phyloP scores from a whole-genome alignment of 92 coral and sea anemone genomes.

The Desmophyllum pertusum region DNA sequence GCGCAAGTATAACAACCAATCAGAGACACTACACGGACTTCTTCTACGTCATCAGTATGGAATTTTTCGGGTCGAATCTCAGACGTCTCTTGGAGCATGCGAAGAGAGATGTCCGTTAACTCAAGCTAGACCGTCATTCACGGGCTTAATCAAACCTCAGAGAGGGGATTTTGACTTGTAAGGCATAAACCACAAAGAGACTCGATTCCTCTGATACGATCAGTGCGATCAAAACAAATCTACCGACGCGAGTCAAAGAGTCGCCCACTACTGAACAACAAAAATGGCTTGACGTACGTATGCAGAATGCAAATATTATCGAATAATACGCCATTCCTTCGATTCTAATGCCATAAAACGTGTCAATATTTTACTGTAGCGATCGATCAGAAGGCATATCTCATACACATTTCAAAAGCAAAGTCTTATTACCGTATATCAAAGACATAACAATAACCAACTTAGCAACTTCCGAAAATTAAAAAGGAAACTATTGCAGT shows the following conservation, averaged over 20 bases:
- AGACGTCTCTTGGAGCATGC: background rate
- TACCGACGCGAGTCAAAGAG: background rate
- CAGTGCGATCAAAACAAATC: background rate
- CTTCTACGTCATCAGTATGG: no score
- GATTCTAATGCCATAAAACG: background rate
- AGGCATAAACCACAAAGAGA: background rate
- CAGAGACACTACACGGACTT: background rate
- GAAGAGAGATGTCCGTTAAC: no score
- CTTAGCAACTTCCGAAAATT: background rate
- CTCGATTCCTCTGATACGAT: background rate
- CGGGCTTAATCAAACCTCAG: no score
- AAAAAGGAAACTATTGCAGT: background rate
- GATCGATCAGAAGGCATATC: background rate
- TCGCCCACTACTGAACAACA: background rate
- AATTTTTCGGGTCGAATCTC: no score
- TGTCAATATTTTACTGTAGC: background rate
- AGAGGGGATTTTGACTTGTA: no score
- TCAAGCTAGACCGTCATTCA: no score
- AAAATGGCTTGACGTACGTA: no score
- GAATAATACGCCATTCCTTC: background rate
- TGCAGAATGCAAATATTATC: no score
- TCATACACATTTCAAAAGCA: background rate
- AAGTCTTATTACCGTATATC: background rate
- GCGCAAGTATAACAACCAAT: background rate
- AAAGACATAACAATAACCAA: constrained; percentile 2